phyloP scores from a whole-genome alignment of 2,797 vertebrate genomes.

The Eospalax fontanierii region DNA sequence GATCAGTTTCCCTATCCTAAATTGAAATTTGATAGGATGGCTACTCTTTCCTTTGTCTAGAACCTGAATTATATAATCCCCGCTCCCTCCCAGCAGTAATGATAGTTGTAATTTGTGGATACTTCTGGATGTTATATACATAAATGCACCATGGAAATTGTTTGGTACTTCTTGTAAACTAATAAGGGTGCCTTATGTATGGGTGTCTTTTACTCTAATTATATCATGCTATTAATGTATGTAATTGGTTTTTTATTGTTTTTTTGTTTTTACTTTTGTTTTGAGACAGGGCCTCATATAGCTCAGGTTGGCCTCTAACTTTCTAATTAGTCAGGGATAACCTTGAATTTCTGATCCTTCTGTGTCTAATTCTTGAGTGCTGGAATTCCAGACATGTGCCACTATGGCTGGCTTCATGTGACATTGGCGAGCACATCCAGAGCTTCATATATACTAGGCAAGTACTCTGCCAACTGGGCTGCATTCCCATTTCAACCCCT shows the following conservation, averaged over 20 bases:
- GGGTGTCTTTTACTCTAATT: not conserved
- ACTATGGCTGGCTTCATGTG: no score
- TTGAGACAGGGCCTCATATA: no score
- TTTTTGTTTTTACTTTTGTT: no score
- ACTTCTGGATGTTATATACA: not conserved
- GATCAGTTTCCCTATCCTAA: not conserved
- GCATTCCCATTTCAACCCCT: no score
- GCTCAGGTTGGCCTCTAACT: no score
- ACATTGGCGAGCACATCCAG: no score
- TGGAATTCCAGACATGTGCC: no score
- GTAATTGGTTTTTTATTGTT: not conserved
- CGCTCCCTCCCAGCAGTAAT: not conserved
- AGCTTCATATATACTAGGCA: no score
- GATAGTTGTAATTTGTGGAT: not conserved
- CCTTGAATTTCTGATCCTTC: no score
- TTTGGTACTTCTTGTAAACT: not conserved
- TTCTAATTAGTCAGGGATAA: no score
- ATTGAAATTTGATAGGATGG: not conserved
- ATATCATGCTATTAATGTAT: not conserved
- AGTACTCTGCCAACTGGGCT: no score
- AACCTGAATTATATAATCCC: not conserved
- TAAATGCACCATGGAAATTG: not conserved
- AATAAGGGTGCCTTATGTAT: not conserved
- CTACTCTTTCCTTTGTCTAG: not conserved
- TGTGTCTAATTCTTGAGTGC: no score